Base-by-base conservation (phyloP, 1,140 invertebrate species). In the Yoshiicerus persimilis region DNA sequence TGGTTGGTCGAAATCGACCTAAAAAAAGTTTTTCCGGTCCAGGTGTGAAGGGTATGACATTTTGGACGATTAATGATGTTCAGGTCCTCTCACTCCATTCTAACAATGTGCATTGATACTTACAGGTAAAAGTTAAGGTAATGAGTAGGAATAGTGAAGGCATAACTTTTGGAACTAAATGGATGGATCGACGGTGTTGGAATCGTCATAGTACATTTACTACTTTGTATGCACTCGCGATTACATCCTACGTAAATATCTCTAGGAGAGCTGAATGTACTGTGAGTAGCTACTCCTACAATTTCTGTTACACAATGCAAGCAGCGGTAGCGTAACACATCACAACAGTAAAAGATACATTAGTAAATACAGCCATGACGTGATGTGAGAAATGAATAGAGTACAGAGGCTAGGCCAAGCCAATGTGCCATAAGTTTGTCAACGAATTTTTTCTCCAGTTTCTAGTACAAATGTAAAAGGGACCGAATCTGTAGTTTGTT, bases 41-140 rank as follows among this genome's bases (percentile, higher is more conserved):
- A 89, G 89, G 89, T 89, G 89, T 89, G 89, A 89, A 89, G 84
- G 87, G 89, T 89, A 89, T 89, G 89, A 89, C 89, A 88, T 88
- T 89, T 89, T 89, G 88, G 84, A 89, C 85, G 89, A 89, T 89
- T 88, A 88, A 88, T 88, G 89, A 87, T 89, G 80, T 38, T 88
- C 56, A 38, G 64, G 87, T 88, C 64, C 84, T 47, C 85, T 56
- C 47, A 6, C 25, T 32, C 20, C 39, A 38, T 86, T 86, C 36
- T 64, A 38, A 32, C 85, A 20, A 16, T 16, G 20, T 30, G 83
- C 39, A 27, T 85, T 85, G 11, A 80, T 80, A 80, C 34, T 56
- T n/a, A 56, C 47, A 56, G 47, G 47, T 56, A 56, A n/a, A n/a
- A 36, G 75, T 30, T 80, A 80, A 80, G 20, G 75, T 80, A 80